Base-by-base conservation (phyloP, 2,797 vertebrate genomes). In the Spea hammondii region DNA sequence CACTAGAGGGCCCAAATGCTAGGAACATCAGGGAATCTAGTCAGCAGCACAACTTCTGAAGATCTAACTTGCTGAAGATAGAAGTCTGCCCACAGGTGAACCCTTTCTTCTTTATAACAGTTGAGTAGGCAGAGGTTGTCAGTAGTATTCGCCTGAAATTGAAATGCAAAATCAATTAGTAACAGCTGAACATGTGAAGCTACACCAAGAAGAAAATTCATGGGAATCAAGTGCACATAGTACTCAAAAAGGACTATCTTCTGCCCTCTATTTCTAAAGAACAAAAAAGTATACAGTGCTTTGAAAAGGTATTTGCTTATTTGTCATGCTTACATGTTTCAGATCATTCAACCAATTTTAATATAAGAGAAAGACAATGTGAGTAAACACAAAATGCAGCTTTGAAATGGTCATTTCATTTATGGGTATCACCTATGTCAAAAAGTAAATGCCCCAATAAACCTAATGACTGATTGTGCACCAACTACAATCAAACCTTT, bases 111-210 rank as follows among this genome's bases (percentile, higher is more conserved):
- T 65, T 48, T 72, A 65, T 65, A 72, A 72, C 32, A 70, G 55
- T 32, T 57, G 60, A 59, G 55, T 72, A 60, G 54, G 12, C 45
- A 78, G 55, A 78, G 54, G 48, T 49, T 78, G 51, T 7, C 50
- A 46, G 8, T 71, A 50, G 4, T 11, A 8, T 65, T 78, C 65
- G 54, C 70, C 65, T 72, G 70, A 51, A 65, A 55, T 14, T 65
- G 64, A 75, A 78, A 45, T 55, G 50, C 49, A 66, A 78, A 78
- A 78, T 78, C 76, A 72, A 51, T 65, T 72, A 72, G 70, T 78
- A 62, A 65, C 77, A 72, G 60, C 14, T 71, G 66, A 70, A 65
- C 70, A 53, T 45, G 64, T 4, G 47, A n/a, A 72, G 64, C 53
- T 66, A 64, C 46, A 65, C 13, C 45, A 55, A 48, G 14, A 73